Evolutionary conservation across 2,888 invertebrate genomes (phyloP).

Genomic region (Diabrotica balteata): DNA sequence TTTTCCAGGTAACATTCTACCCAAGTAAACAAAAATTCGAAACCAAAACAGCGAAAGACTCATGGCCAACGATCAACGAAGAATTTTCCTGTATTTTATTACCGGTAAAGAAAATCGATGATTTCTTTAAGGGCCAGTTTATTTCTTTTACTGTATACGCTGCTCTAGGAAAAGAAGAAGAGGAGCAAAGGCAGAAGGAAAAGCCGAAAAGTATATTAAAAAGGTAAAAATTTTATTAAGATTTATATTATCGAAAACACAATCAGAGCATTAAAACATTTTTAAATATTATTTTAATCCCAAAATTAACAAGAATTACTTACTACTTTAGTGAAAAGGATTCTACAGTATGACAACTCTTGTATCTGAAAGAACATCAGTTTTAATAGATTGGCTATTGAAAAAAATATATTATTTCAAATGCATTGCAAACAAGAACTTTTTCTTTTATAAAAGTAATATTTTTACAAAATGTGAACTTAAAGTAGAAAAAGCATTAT

Average conservation of each 20-base stretch:
- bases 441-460: too few species aligned
- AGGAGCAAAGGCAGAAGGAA: constrained; percentile 51
- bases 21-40: constrained; percentile 80
- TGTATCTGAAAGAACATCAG: too few species aligned
- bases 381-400: too few species aligned
- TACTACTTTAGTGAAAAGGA: too few species aligned
- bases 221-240: constrained; percentile 13
- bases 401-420: too few species aligned
- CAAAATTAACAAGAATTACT: too few species aligned
- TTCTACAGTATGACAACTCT: too few species aligned
- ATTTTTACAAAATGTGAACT: too few species aligned
- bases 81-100: constrained; percentile 74
- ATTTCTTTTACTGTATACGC: constrained; percentile 75
- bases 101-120: constrained; percentile 64
- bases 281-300: background rate
- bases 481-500: too few species aligned
- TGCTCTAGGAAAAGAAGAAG: constrained; percentile 66
- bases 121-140: constrained; percentile 71
- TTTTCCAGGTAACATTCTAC: constrained; percentile 74
- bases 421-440: too few species aligned
- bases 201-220: constrained; percentile 39
- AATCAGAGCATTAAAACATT: too few species aligned
- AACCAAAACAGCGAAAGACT: constrained; percentile 75
- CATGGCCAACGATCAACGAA: constrained; percentile 83
- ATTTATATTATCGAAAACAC: too few species aligned